Evolutionary conservation across 1,140 invertebrate genomes (phyloP).

Genomic region (Dolichoris vasculosae): DNA sequence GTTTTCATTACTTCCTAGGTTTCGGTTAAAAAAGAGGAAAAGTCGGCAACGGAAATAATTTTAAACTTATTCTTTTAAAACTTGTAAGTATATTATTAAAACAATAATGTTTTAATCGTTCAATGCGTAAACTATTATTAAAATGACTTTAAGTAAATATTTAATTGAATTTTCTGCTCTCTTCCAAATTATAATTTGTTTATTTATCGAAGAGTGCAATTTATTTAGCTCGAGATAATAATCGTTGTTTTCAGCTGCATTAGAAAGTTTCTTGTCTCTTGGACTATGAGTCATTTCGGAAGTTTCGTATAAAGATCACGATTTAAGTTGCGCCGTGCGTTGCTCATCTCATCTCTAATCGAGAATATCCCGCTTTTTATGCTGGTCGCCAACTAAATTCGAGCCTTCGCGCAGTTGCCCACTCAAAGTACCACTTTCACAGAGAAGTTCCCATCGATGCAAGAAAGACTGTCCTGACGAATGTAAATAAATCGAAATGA

Average conservation of each 20-base stretch:
- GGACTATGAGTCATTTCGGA: slow-evolving; percentile 10
- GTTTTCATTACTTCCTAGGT: too few relatives aligned
- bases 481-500: not conserved
- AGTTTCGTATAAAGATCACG: slow-evolving; percentile 24
- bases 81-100: too few relatives aligned
- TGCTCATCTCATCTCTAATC: not conserved
- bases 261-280: not conserved
- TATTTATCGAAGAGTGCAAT: too few relatives aligned
- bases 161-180: too few relatives aligned
- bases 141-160: too few relatives aligned
- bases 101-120: too few relatives aligned
- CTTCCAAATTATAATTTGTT: not conserved
- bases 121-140: too few relatives aligned
- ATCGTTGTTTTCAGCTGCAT: slow-evolving; percentile 17
- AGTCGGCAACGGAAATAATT: too few relatives aligned
- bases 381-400: not conserved
- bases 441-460: not conserved
- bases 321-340: slow-evolving; percentile 15
- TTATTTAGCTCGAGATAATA: not conserved
- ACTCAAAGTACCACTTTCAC: not conserved
- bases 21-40: too few relatives aligned
- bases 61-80: too few relatives aligned
- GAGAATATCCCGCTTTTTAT: slow-evolving; percentile 11
- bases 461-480: not conserved
- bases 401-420: not conserved